Conservation (phyloP, 2,888 invertebrate species). For the Sminthurinus aureus region DNA sequence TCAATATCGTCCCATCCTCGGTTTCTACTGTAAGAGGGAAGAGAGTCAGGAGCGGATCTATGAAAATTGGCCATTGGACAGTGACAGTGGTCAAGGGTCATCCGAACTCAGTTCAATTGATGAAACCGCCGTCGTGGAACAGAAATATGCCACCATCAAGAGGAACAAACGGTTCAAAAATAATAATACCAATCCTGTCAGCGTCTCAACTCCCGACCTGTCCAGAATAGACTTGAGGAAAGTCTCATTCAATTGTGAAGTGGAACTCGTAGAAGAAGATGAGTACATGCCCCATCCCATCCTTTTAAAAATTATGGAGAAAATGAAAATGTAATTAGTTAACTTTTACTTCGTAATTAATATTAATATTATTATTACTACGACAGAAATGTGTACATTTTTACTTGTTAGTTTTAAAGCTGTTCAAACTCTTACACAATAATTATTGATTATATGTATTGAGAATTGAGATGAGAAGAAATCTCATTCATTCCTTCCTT, state of each 20-base stretch:
- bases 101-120: constrained; percentile 43
- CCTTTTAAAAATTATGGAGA: constrained; percentile 53
- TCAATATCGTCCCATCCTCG: constrained; percentile 45
- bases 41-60: constrained; percentile 50
- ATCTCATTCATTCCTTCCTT: too few relatives aligned
- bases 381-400: too few relatives aligned
- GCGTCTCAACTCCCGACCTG: constrained; percentile 38
- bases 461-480: too few relatives aligned
- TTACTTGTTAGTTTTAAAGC: too few relatives aligned
- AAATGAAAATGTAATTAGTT: constrained; percentile 36
- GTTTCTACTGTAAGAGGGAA: constrained; percentile 53
- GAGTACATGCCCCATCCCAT: constrained; percentile 60
- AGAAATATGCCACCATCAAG: constrained; percentile 54
- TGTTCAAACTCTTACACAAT: too few relatives aligned
- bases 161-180: constrained; percentile 41
- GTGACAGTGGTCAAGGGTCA: constrained; percentile 55
- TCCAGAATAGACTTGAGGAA: constrained; percentile 44
- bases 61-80: constrained; percentile 59
- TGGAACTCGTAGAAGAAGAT: constrained; percentile 57
- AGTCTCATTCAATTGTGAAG: constrained; percentile 59
- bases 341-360: too few relatives aligned
- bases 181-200: constrained; percentile 25
- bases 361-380: too few relatives aligned
- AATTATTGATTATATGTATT: too few relatives aligned
- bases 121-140: constrained; percentile 31